Base-by-base conservation (phyloP, 2,888 invertebrate species). In the Suillia variegata region DNA sequence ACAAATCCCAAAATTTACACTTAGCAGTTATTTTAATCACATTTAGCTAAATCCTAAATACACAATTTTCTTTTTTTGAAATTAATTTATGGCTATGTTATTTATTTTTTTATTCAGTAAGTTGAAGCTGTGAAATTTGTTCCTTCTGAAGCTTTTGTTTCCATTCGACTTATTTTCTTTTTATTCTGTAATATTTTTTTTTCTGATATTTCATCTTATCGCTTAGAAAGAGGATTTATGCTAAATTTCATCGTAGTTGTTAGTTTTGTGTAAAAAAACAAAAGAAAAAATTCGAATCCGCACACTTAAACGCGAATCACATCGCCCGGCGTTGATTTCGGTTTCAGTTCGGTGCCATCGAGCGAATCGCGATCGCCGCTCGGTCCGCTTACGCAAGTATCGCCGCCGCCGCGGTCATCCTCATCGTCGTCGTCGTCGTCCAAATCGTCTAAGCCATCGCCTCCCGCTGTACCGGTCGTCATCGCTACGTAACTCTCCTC, bases 251-350 rank as follows among this genome's bases (percentile, higher is more conserved):
- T n/a, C n/a, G n/a, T n/a, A n/a, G n/a, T n/a, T n/a, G n/a, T n/a
- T n/a, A n/a, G n/a, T n/a, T n/a, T n/a, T n/a, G n/a, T n/a, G n/a
- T n/a, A n/a, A n/a, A n/a, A n/a, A n/a, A n/a, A n/a, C n/a, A n/a
- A n/a, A n/a, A n/a, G n/a, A 45, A 20, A 45, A 45, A 45, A 18
- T 17, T 54, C 38, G 15, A 38, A 17, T 24, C 6, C 33, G 13
- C n/a, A 15, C 34, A 12, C 59, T 73, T 79, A 81, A 67, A 82
- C 81, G 62, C 82, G 77, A 66, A 81, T 81, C 62, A 80, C 76
- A 70, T 81, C 81, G 50, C 81, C 82, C 12, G 81, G 82, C 56
- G 76, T 73, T 62, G 79, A 70, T 62, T 74, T 79, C 17, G 78
- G 68, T 54, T 79, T 77, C 4, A 71, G 69, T 66, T 80, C 78